phyloP scores from a whole-genome alignment of 2,797 vertebrate species.

The Serranus cabrilla region DNA sequence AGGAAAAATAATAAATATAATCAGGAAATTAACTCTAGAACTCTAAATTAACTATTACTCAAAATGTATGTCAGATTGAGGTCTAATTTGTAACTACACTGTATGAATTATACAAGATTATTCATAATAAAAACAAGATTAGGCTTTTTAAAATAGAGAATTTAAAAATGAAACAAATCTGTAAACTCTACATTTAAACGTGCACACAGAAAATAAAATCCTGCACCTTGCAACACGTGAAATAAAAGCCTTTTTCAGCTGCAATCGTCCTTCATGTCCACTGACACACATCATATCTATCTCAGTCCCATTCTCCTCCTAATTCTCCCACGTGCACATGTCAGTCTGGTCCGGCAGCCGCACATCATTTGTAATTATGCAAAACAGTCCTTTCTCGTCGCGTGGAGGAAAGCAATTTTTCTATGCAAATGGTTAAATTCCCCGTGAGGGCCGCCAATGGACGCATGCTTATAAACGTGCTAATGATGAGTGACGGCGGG shows the following conservation, averaged over 20 bases:
- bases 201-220: background rate
- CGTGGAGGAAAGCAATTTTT: constrained; percentile 89
- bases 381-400: constrained; percentile 83
- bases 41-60: too few species aligned
- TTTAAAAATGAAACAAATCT: background rate
- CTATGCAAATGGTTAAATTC: constrained; percentile 91
- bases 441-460: constrained; percentile 82
- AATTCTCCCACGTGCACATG: constrained; percentile 83
- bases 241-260: background rate
- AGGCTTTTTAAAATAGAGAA: too few species aligned
- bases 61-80: too few species aligned
- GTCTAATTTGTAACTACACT: too few species aligned
- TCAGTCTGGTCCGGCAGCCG: constrained; percentile 75
- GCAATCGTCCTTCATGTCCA: constrained; percentile 26
- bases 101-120: too few species aligned
- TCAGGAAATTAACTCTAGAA: too few species aligned
- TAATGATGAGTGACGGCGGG: constrained; percentile 89
- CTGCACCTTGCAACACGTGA: background rate
- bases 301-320: constrained; percentile 27
- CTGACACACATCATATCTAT: constrained; percentile 31
- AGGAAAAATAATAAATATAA: too few species aligned
- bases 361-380: constrained; percentile 92
- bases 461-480: constrained; percentile 84
- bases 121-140: too few species aligned
- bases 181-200: background rate